Percentiles rank a stretch among this genome's conserved stretches.
phyloP scores from a whole-genome alignment of 2,888 invertebrate species.

The Dryocosmus kuriphilus region DNA sequence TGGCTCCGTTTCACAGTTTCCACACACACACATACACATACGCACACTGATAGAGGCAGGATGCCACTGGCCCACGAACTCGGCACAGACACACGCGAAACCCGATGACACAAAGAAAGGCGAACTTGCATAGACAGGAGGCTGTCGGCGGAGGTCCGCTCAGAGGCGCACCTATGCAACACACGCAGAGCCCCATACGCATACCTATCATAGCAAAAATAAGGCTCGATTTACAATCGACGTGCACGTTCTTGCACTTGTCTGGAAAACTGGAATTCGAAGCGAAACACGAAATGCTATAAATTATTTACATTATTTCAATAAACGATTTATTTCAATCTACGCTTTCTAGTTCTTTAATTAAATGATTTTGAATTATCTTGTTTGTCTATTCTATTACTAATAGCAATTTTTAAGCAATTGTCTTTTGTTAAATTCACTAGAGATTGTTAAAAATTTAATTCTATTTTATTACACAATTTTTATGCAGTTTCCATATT shows the following conservation, averaged over 20 bases:
- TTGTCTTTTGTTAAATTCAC: neutral
- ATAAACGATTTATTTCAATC: neutral
- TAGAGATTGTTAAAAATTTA: neutral
- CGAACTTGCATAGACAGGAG: constrained; percentile 18
- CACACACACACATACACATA: constrained; percentile 58
- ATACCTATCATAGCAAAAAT: constrained; percentile 19
- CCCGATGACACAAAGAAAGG: constrained; percentile 38
- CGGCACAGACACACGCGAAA: constrained; percentile 39
- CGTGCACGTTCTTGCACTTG: constrained; percentile 5
- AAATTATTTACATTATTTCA: neutral
- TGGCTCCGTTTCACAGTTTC: constrained; percentile 68
- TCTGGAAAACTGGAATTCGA: neutral
- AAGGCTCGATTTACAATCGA: constrained; percentile 17
- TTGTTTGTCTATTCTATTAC: neutral
- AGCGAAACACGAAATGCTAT: neutral
- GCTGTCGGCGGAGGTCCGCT: constrained; percentile 5
- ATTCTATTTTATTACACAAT: neutral
- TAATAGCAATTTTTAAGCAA: neutral
- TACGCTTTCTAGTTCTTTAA: neutral
- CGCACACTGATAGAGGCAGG: constrained; percentile 54
- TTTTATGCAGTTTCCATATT: no score
- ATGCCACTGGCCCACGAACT: constrained; percentile 48
- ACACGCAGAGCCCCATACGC: neutral
- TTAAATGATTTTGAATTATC: neutral
- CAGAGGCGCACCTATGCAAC: constrained; percentile 4